These are phyloP conservation scores for Drosophila mettleri DNA, from an alignment of 2,888 invertebrate genomes.

Conservation along the genomic window DNA sequence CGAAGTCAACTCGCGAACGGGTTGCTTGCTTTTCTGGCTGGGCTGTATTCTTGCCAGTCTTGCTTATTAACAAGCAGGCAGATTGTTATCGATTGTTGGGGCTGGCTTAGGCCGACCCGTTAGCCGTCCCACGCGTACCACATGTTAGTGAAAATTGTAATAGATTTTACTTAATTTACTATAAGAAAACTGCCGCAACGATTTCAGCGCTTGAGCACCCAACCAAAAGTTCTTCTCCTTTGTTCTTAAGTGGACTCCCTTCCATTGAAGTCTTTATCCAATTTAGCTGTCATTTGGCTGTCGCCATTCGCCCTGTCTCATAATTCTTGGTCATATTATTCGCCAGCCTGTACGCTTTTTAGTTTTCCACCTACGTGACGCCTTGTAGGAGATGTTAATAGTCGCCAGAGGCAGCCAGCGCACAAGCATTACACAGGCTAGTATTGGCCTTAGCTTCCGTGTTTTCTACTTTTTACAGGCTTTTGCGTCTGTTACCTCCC, in stretches of 20 bases:
- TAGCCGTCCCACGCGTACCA: conserved; percentile 64
- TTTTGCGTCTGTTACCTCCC: conserved; percentile 4
- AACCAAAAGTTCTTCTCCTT: conserved; percentile 24
- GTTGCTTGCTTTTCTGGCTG: conserved; percentile 11
- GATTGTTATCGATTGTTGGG: conserved; percentile 77
- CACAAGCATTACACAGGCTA: conserved; percentile 55
- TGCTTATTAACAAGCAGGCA: conserved; percentile 78
- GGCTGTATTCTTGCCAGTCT: conserved; percentile 44
- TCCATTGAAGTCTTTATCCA: conserved; percentile 18
- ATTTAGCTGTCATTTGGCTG: conserved; percentile 64
- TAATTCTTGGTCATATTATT: conserved; percentile 59
- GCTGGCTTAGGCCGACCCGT: conserved; percentile 43
- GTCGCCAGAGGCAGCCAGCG: conserved; percentile 38
- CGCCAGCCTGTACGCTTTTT: conserved; percentile 24
- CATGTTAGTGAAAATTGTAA: conserved; percentile 75
- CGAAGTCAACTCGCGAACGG: conserved; percentile 42
- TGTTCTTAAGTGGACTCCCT: conserved; percentile 1
- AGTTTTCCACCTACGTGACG: conserved; percentile 70
- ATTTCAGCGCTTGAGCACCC: conserved; percentile 35
- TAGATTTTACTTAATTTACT: conserved; percentile 78
- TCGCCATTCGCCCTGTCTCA: conserved; percentile 61
- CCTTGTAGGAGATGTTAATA: conserved; percentile 70
- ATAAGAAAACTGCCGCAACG: conserved; percentile 49
- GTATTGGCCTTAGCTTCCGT: conserved; percentile 35
- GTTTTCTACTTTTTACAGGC: conserved; percentile 15